Evolutionary conservation across 2,797 vertebrate genomes (phyloP).

Genomic region (Scarus forsteni): DNA sequence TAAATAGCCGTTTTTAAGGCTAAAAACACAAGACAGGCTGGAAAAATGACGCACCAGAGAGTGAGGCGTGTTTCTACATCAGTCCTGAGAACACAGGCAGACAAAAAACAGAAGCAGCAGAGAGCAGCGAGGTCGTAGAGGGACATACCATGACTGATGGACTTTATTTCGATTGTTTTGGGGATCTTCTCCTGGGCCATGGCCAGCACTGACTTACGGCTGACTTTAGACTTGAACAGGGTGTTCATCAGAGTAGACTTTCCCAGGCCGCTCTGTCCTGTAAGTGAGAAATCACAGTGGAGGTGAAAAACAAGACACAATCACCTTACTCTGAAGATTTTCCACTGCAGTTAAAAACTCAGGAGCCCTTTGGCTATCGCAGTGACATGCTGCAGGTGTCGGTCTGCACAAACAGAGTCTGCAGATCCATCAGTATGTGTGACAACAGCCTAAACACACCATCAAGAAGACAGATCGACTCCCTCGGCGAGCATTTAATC

Average conservation of each 20-base stretch:
- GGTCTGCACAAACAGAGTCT: conserved; percentile 37
- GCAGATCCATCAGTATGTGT: conserved; percentile 6
- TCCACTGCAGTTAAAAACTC: conserved; percentile 14
- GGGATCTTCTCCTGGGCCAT: conserved; percentile 93
- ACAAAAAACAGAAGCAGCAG: not conserved
- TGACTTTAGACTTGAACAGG: conserved; percentile 98
- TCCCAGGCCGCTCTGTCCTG: conserved; percentile 97
- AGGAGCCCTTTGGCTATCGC: no score
- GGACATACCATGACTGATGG: conserved; percentile 92
- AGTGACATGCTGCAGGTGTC: not conserved
- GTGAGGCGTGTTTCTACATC: not conserved
- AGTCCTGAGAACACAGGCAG: not conserved
- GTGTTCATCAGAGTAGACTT: conserved; percentile 99
- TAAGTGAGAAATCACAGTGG: conserved; percentile 18
- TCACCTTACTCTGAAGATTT: not conserved
- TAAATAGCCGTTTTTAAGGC: not conserved
- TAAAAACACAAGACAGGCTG: not conserved
- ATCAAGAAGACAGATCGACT: conserved; percentile 1
- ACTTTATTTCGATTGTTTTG: conserved; percentile 98
- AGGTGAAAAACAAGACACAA: conserved; percentile 1
- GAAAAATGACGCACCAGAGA: not conserved
- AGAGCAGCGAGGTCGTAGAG: not conserved
- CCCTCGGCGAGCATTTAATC: not conserved
- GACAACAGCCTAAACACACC: conserved; percentile 31
- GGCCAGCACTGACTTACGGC: conserved; percentile 93